A percentile compares a stretch with the other conserved stretches of the same genome.
Conservation (phyloP, 2,113 vertebrate species). For the Mola mola region DNA sequence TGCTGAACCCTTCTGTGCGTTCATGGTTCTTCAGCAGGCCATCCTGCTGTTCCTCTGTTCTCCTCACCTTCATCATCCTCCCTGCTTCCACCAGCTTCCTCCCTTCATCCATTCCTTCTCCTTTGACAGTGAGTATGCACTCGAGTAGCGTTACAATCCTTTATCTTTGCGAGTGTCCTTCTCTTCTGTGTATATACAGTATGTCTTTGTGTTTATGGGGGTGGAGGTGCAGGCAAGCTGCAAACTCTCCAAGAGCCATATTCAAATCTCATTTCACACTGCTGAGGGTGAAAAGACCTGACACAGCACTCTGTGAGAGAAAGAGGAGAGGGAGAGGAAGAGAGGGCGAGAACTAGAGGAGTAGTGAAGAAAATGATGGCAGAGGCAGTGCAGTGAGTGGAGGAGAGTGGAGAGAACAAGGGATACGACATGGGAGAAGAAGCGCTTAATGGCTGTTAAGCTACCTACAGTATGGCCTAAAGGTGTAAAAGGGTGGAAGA, state of each 20-base stretch:
- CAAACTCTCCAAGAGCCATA: slow-evolving; percentile 64
- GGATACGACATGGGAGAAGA: slow-evolving; percentile 53
- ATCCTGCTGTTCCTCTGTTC: background rate
- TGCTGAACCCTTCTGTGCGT: no score
- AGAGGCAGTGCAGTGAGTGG: slow-evolving; percentile 47
- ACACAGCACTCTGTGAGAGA: slow-evolving; percentile 67
- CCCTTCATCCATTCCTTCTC: background rate
- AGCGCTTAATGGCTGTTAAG: slow-evolving; percentile 54
- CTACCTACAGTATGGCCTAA: slow-evolving; percentile 46
- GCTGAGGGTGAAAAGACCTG: slow-evolving; percentile 74
- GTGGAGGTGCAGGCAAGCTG: slow-evolving; percentile 10
- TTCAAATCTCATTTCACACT: slow-evolving; percentile 78
- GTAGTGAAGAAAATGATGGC: slow-evolving; percentile 49
- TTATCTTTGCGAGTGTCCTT: slow-evolving; percentile 54
- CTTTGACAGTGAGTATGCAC: slow-evolving; percentile 39
- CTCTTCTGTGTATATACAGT: slow-evolving; percentile 20
- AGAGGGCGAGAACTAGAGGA: slow-evolving; percentile 41
- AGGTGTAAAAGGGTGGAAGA: no score
- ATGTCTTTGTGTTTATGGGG: background rate
- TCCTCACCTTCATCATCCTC: background rate
- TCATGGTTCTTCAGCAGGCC: no score
- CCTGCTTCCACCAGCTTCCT: slow-evolving; percentile 6
- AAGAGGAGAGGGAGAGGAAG: slow-evolving; percentile 31
- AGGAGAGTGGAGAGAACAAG: slow-evolving; percentile 44
- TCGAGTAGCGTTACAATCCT: slow-evolving; percentile 46